These are phyloP conservation scores for Drosophila pectinifera DNA, from an alignment of 1,140 invertebrate species.

Conservation along the genomic window DNA sequence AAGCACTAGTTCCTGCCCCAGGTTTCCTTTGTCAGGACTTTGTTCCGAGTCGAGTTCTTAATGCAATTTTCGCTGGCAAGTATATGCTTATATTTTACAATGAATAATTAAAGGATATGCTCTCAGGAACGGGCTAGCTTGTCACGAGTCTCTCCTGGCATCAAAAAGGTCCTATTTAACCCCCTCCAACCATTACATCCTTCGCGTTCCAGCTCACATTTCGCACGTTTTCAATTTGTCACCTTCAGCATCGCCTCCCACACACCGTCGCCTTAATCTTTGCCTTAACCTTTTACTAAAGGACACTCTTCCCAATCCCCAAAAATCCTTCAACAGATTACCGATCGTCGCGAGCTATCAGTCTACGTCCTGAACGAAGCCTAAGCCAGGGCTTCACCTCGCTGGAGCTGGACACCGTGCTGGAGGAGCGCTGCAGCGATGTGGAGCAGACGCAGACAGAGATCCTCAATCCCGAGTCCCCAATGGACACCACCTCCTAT, in stretches of 20 bases:
- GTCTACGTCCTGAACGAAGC: conserved; percentile 88
- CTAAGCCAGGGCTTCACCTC: conserved; percentile 89
- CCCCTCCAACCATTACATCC: not conserved
- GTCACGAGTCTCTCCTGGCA: not conserved
- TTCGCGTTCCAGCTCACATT: not conserved
- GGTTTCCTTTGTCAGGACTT: not conserved
- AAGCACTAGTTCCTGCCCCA: conserved; percentile 3
- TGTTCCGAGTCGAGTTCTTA: too few relatives aligned
- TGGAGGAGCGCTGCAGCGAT: conserved; percentile 91
- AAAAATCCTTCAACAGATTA: conserved; percentile 75
- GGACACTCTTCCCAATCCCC: too few relatives aligned
- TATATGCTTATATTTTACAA: too few relatives aligned
- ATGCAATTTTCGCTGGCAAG: too few relatives aligned
- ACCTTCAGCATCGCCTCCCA: conserved; percentile 12
- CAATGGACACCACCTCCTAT: conserved; percentile 78
- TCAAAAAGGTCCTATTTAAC: not conserved
- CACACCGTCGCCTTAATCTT: not conserved
- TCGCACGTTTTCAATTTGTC: conserved; percentile 57
- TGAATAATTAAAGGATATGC: too few relatives aligned
- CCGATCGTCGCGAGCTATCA: conserved; percentile 88
- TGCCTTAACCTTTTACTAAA: conserved; percentile 3
- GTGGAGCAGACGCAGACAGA: conserved; percentile 88
- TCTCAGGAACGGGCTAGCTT: too few relatives aligned
- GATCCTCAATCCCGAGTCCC: conserved; percentile 79
- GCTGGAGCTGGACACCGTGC: conserved; percentile 91